A percentile compares a stretch with the other conserved stretches of the same genome.
phyloP scores from a whole-genome alignment of 2,888 invertebrate genomes.

The Drepanosiphum platanoidis region DNA sequence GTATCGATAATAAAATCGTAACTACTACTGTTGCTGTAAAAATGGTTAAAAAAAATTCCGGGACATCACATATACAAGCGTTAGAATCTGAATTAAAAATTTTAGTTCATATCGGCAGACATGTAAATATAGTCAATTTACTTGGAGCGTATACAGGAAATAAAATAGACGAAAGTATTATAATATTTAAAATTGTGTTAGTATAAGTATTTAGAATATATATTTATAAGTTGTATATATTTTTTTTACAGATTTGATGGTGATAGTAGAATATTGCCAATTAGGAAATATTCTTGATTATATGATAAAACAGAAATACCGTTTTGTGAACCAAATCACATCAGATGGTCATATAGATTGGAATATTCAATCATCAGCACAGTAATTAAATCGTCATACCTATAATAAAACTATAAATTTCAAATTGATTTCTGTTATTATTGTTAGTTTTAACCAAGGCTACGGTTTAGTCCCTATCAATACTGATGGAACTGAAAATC shows the following conservation, averaged over 20 bases:
- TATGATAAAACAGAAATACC: constrained; percentile 80
- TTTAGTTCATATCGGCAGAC: constrained; percentile 93
- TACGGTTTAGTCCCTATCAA: background rate
- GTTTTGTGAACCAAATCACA: constrained; percentile 85
- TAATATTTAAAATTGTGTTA: constrained; percentile 65
- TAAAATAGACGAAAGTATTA: constrained; percentile 84
- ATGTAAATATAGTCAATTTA: constrained; percentile 93
- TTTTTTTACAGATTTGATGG: constrained; percentile 75
- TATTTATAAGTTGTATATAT: constrained; percentile 68
- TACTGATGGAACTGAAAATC: no score
- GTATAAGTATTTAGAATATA: background rate
- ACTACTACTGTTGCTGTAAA: constrained; percentile 90
- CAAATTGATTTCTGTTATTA: no score
- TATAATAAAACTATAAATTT: no score
- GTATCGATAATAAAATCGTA: constrained; percentile 80
- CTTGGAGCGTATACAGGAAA: constrained; percentile 94
- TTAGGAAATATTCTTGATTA: constrained; percentile 93
- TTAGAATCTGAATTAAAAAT: constrained; percentile 93
- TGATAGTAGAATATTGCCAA: constrained; percentile 94
- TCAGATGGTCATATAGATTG: constrained; percentile 65
- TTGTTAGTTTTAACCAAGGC: no score
- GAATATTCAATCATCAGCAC: background rate
- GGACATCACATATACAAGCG: constrained; percentile 85
- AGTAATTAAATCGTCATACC: no score
- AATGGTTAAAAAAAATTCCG: constrained; percentile 90